A percentile compares a stretch with the other conserved stretches of the same genome.
These are phyloP conservation scores for Porphyrio hochstetteri DNA, from an alignment of 2,113 vertebrate genomes.

Conservation along the genomic window DNA sequence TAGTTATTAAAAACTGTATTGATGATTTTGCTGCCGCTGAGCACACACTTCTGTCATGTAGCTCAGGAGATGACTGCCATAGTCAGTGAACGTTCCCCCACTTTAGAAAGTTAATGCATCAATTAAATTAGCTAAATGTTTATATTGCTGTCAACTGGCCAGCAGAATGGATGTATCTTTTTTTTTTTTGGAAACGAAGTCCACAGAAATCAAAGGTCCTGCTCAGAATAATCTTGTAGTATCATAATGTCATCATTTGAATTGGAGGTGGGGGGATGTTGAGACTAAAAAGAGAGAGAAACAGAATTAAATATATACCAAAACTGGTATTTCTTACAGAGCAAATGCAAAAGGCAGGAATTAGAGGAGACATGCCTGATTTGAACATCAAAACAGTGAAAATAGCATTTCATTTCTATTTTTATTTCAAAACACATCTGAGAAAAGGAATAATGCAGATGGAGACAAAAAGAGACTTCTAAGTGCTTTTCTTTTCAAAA, in stretches of 20 bases:
- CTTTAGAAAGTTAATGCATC: not conserved
- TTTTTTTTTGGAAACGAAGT: not conserved
- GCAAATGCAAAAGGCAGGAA: not conserved
- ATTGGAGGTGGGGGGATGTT: not conserved
- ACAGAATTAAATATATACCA: not conserved
- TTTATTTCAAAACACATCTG: constrained; percentile 42
- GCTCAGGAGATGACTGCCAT: not conserved
- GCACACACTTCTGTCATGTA: not conserved
- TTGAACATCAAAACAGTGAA: constrained; percentile 51
- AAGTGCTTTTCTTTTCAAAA: constrained; percentile 26
- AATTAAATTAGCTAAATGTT: constrained; percentile 24
- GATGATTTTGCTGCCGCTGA: not conserved
- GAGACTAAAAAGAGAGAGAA: not conserved
- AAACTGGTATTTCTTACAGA: not conserved
- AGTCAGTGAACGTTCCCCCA: not conserved
- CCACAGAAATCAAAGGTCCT: constrained; percentile 33
- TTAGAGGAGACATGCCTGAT: constrained; percentile 6
- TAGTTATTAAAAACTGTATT: not conserved
- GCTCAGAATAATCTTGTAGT: constrained; percentile 27
- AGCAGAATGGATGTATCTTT: not conserved
- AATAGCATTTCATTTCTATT: constrained; percentile 60
- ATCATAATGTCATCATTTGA: constrained; percentile 34
- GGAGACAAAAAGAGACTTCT: constrained; percentile 12
- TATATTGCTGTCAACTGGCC: constrained; percentile 7
- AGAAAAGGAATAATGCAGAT: constrained; percentile 25